Percentiles rank a stretch among this genome's conserved stretches.
phyloP scores from a whole-genome alignment of 2,888 invertebrate genomes.

The Daptonema setosum region DNA sequence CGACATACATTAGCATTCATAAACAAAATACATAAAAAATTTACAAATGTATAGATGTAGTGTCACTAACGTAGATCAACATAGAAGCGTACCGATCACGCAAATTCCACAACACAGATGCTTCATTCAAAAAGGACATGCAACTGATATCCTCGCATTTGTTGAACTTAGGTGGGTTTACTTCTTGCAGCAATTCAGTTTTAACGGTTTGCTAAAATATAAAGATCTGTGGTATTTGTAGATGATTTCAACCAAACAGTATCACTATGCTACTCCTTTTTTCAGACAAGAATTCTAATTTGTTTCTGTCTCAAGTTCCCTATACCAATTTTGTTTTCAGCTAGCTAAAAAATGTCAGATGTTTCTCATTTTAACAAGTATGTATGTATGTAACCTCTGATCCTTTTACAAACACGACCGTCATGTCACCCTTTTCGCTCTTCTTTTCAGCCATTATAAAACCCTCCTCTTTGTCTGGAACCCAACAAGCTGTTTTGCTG shows the following conservation, averaged over 20 bases:
- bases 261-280: no score
- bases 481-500: conserved; percentile 9
- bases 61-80: conserved; percentile 85
- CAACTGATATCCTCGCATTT: conserved; percentile 68
- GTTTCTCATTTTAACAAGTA: conserved; percentile 37
- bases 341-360: no score
- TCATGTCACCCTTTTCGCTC: conserved; percentile 90
- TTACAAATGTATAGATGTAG: background rate
- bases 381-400: conserved; percentile 8
- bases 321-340: no score
- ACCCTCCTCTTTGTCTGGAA: conserved; percentile 30
- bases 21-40: background rate
- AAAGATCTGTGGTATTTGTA: no score
- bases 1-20: background rate
- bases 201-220: background rate
- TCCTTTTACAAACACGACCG: conserved; percentile 40
- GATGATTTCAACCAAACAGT: no score
- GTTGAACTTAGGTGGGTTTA: conserved; percentile 54
- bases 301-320: no score
- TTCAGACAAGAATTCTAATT: no score
- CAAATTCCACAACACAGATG: conserved; percentile 88
- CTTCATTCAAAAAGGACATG: conserved; percentile 92
- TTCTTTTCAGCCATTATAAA: conserved; percentile 88
- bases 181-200: background rate
- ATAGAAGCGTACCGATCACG: conserved; percentile 93